phyloP scores from a whole-genome alignment of 2,888 invertebrate genomes.

The Prosopocoilus inquinatus region DNA sequence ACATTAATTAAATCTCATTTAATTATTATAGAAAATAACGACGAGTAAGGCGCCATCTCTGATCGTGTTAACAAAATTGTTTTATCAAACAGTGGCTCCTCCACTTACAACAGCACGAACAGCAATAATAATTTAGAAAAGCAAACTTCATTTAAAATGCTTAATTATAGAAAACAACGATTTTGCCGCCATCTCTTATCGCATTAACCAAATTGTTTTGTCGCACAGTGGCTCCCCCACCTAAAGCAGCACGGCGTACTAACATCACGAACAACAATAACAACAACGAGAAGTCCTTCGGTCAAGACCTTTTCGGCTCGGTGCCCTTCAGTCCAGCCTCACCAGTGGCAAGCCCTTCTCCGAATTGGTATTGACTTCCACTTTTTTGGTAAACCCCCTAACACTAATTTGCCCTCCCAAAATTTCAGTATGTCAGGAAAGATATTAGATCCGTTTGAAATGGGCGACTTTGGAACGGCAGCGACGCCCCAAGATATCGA shows the following conservation, averaged over 20 bases:
- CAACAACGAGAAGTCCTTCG: conserved; percentile 48
- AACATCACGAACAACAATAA: conserved; percentile 38
- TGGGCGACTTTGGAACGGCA: conserved; percentile 67
- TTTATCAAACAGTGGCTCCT: conserved; percentile 70
- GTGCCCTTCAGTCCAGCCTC: conserved; percentile 61
- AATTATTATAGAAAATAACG: no score
- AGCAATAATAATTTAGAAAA: conserved; percentile 41
- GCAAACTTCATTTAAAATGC: no score
- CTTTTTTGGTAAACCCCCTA: no score
- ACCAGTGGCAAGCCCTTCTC: conserved; percentile 29
- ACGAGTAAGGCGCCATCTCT: no score
- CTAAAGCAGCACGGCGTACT: conserved; percentile 64
- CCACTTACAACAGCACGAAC: conserved; percentile 70
- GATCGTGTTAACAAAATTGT: no score
- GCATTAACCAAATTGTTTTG: not conserved
- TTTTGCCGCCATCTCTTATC: no score
- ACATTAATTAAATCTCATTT: no score
- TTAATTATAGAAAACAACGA: no score
- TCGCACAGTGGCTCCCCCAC: conserved; percentile 81
- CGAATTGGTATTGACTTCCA: conserved; percentile 31
- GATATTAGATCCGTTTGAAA: conserved; percentile 78
- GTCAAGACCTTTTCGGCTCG: conserved; percentile 78
- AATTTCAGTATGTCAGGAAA: conserved; percentile 24
- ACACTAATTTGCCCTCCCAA: conserved; percentile 12
- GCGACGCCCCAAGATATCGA: conserved; percentile 61